Evolutionary conservation across 1,140 invertebrate genomes (phyloP).

Genomic region (Hylaeus volcanicus): DNA sequence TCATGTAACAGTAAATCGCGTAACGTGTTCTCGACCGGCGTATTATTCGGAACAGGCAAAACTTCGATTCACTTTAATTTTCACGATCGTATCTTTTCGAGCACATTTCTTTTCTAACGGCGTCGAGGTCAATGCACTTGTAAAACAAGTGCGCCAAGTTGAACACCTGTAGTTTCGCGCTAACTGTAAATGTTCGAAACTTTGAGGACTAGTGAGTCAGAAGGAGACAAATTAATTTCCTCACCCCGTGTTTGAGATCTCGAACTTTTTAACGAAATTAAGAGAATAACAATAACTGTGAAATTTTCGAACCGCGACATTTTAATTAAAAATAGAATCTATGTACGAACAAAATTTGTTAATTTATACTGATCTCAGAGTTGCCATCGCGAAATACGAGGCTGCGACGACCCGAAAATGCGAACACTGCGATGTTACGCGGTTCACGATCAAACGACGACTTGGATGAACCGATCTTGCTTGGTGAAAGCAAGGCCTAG

Average conservation of each 20-base stretch:
- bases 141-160: background rate
- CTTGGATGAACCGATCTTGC: constrained; percentile 34
- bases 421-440: constrained; percentile 36
- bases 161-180: background rate
- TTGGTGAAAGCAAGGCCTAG: constrained; percentile 66
- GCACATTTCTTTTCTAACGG: background rate
- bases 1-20: background rate
- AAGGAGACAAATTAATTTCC: constrained; percentile 8
- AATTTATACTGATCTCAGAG: constrained; percentile 23
- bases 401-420: constrained; percentile 32
- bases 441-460: constrained; percentile 34
- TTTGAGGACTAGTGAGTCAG: background rate
- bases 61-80: background rate
- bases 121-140: background rate
- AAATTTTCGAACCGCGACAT: constrained; percentile 42
- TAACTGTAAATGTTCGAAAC: background rate
- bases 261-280: constrained; percentile 1
- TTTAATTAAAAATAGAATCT: constrained; percentile 47
- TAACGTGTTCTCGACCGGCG: background rate
- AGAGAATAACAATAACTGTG: constrained; percentile 9
- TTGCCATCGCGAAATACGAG: constrained; percentile 35
- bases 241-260: constrained; percentile 37
- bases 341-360: constrained; percentile 1
- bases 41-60: background rate
- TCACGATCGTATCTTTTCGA: background rate